A percentile compares a stretch with the other conserved stretches of the same genome.
These are phyloP conservation scores for Andrena fulva DNA, from an alignment of 2,888 invertebrate genomes.

Conservation along the genomic window DNA sequence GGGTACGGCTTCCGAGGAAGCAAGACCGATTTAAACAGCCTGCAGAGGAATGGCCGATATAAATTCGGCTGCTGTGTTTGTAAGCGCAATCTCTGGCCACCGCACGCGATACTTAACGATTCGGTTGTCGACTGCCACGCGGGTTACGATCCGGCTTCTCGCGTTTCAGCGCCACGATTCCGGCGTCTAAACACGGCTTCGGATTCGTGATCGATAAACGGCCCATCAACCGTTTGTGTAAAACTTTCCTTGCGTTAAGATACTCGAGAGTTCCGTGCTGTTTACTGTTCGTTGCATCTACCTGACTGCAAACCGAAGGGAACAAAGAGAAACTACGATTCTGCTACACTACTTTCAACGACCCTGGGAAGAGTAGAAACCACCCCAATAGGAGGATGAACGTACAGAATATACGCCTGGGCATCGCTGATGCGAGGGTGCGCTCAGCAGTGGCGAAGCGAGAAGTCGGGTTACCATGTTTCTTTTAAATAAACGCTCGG, in stretches of 20 bases:
- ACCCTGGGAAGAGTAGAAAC: too few species aligned
- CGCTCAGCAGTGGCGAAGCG: neutral
- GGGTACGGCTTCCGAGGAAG: neutral
- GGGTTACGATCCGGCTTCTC: slow-evolving; percentile 58
- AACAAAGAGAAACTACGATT: too few species aligned
- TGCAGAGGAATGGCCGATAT: neutral
- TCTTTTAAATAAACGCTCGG: slow-evolving; percentile 54
- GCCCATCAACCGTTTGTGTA: slow-evolving; percentile 30
- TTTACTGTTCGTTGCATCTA: neutral
- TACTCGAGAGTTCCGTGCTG: neutral
- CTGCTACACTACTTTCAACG: neutral
- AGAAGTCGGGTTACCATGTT: slow-evolving; percentile 56
- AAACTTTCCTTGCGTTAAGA: neutral
- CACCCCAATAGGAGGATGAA: neutral
- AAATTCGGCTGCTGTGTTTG: slow-evolving; percentile 49
- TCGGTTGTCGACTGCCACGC: slow-evolving; percentile 61
- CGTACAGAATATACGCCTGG: neutral
- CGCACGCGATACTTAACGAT: slow-evolving; percentile 57
- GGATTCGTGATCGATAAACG: slow-evolving; percentile 72
- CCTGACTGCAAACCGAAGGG: too few species aligned
- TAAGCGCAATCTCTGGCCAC: slow-evolving; percentile 21
- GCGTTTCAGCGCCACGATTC: slow-evolving; percentile 62
- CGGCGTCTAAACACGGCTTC: slow-evolving; percentile 72
- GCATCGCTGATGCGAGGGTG: neutral
- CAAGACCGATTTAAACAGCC: neutral